Base-by-base conservation (phyloP, 2,797 vertebrate genomes). In the Mycteria americana region DNA sequence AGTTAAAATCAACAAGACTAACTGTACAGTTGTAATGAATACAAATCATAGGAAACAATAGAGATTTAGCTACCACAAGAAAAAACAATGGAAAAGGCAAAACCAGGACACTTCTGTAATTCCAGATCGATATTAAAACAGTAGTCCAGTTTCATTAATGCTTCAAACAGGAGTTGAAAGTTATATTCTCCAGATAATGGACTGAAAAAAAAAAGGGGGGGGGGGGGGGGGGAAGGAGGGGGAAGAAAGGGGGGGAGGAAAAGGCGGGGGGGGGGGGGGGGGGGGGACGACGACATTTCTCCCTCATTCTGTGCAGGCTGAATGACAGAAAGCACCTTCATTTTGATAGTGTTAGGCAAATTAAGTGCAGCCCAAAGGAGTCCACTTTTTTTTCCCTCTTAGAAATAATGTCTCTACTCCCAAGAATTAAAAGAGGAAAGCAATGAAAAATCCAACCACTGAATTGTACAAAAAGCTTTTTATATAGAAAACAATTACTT, bases 401-500 rank as follows among this genome's bases (percentile, higher is more conserved):
- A 35, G 48, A 70, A 18, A 72, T 22, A 56, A 57, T 9, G 10
- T 46, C 27, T 90, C 28, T 64, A 75, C 5, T 85, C 18, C 21
- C 23, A 67, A 51, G 12, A 95, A 87, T 39, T 41, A 53, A 37
- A 35, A 72, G 22, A 76, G 7, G 21, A 81, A 91, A 65, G 35
- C 43, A 53, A 62, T 9, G 24, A 90, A 85, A 79, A 83, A 67
- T 48, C 23, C 35, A 92, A 82, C 31, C 2, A 11, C 12, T 69
- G 75, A 65, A 60, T 16, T 9, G 2, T 23, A 69, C 6, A 64
- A 62, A 57, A 92, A 79, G 18, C 17, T 60, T 64, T 46, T 12
- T 27, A 51, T 25, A 31, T 17, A 76, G 72, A 46, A 75, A 84
- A 53, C 15, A 75, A 43, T 97, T 98, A 99, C 99, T 98, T 99